Base-by-base conservation (phyloP, 2,888 invertebrate genomes). In the Cylloceria caligata region DNA sequence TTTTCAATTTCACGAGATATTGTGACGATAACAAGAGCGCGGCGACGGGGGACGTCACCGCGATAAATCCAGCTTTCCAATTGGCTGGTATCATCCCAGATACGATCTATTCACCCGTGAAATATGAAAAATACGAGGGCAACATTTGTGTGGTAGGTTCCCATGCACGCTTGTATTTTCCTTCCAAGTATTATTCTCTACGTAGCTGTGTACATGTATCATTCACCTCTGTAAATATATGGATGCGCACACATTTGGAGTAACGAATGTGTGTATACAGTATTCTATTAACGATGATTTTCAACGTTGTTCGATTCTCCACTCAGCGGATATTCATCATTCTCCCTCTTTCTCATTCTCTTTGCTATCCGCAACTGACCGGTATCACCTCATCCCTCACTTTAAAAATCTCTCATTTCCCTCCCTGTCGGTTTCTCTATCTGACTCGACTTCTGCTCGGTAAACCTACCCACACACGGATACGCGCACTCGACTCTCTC, bases 41-140 rank as follows among this genome's bases (percentile, higher is more conserved):
- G 81, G 78, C 87, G 88, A 88, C 88, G 87, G 87, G 79, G 73
- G 76, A 86, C 83, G 87, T 88, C 84, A 86, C 86, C 83, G 87
- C 88, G 87, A 90, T 90, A 90, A 90, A 90, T 90, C 87, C 86
- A 87, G 79, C 85, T 88, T 88, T 89, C 87, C 89, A 89, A 90
- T 90, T 88, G 88, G 88, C 88, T 86, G 83, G 86, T 87, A 87
- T 85, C 86, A 85, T 83, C 76, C 85, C 88, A 88, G 87, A 89
- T 87, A 87, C 87, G 88, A 88, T 84, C 85, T 87, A 86, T 81
- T 90, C 87, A 85, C 73, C 86, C 86, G 88, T 91, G 88, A 91
- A 91, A 90, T 91, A 90, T 90, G 88, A 89, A 91, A 90, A 89
- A 86, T 87, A 86, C 78, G 75, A 73, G 79, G 62, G 80, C 49